Evolutionary conservation across 2,888 invertebrate species (phyloP), one percentile per base, ranked within the genome.

Genomic region (Eupsilia transversa): DNA sequence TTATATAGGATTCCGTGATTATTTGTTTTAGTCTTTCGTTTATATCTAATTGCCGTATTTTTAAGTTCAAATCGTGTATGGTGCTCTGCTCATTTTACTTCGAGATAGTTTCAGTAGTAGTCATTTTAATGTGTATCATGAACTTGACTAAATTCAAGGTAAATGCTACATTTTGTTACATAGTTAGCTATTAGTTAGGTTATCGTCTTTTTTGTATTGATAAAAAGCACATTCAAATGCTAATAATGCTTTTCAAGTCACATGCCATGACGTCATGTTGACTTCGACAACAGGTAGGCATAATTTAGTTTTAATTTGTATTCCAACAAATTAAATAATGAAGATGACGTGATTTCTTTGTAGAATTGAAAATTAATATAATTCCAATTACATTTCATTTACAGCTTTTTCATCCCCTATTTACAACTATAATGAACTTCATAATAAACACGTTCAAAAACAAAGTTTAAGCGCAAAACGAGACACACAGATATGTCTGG

Each of bases 61-160:
- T 33, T 17, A 14, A 41, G 5, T 46, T 33, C 5, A 38, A n/a
- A n/a, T 20, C 5, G n/a, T 10, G 9, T 17, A 3, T 14, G 30
- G 33, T 33, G 14, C 20, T n/a, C 14, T 27, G 3, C 14, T 30
- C 0, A 35, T 20, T 54, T 56, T 17, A 3, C 3, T 78, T 86
- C 87, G 80, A 85, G 79, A 70, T 63, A 5, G 17, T 63, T 74
- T 30, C 73, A 57, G 3, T 87, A 60, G 87, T 87, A 79, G 57
- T 20, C 27, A 60, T 61, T 80, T 65, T 77, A 69, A 76, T 79
- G 65, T 72, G 69, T 63, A 59, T 86, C 87, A 86, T 93, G 93
- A 94, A 94, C 94, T 93, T 94, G 93, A 88, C 87, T 80, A 79
- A 79, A 79, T 84, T 90, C 93, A 93, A 93, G 93, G 93, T 89